Base-by-base conservation (phyloP, 2,888 invertebrate species). In the Saturnia japonica region DNA sequence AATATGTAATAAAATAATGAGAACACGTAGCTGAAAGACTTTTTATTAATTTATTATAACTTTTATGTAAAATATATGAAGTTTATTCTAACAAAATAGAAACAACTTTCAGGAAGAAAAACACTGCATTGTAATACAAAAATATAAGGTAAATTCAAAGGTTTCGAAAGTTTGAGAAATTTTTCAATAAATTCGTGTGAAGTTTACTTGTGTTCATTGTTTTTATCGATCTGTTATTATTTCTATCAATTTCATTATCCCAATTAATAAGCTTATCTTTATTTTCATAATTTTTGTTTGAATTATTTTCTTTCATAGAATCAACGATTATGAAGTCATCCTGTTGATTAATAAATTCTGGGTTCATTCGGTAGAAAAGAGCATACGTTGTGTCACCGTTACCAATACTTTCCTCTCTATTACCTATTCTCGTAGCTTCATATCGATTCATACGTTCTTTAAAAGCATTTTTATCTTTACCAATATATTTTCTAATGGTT, bases 341-440 rank as follows among this genome's bases (percentile, higher is more conserved):
- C 43, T 80, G 77, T 3, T 77, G 76, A 69, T 85, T 81, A 1
- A 83, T 70, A 11, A 78, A 77, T 45, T 85, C 84, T 0, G 85
- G 84, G 66, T 83, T 84, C 82, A 82, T 85, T 75, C 85, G 84
- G 68, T 90, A 88, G 71, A 90, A 91, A 40, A 89, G 74, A 1
- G 91, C 89, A 57, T 90, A 89, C 0, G 88, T 87, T 16, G 79
- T 80, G 1, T 82, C 79, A 25, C 78, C 80, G 0, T 75, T 67
- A 34, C 84, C 80, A 14, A 80, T 74, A 45, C 74, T 77, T 9
- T 84, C 81, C 45, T 85, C 84, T 11, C 74, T 77, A 67, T 74
- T 84, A 1, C 80, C 83, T 42, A 82, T 79, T 67, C 81, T 82
- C 1, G 77, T 66, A 25, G 75, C 68, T 11, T 77, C 76, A 28